These are phyloP conservation scores for Caenorhabditis japonica DNA, from an alignment of 2,888 invertebrate species.

Conservation along the genomic window DNA sequence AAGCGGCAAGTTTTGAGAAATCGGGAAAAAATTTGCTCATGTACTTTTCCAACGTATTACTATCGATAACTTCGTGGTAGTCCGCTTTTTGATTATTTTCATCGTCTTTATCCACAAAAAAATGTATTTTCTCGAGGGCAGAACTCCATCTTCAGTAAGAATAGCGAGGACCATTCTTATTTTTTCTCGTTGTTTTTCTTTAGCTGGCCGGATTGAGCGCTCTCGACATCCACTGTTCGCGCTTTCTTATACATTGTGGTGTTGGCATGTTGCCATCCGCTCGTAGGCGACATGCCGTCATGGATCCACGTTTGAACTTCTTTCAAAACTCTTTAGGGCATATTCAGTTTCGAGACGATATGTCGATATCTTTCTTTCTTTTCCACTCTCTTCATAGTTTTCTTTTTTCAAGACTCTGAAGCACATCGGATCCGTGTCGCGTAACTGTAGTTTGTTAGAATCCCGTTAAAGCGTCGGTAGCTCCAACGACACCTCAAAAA, in stretches of 20 bases:
- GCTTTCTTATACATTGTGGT: not conserved
- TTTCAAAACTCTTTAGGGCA: not conserved
- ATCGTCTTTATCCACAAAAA: not conserved
- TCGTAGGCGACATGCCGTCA: not conserved
- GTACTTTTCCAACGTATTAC: not conserved
- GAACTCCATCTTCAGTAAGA: not conserved
- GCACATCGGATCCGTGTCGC: too few relatives aligned
- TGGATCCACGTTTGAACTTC: conserved; percentile 1
- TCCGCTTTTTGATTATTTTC: not conserved
- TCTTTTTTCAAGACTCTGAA: too few relatives aligned
- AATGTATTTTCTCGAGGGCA: not conserved
- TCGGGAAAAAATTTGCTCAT: not conserved
- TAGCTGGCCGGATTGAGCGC: not conserved
- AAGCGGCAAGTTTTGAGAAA: not conserved
- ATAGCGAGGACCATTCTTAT: not conserved
- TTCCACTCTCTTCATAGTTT: too few relatives aligned
- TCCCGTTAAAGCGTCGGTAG: too few relatives aligned
- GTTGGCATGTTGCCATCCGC: not conserved
- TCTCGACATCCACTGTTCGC: not conserved
- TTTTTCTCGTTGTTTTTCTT: not conserved
- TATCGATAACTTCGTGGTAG: conserved; percentile 3
- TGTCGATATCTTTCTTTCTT: too few relatives aligned
- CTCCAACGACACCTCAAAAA: too few relatives aligned
- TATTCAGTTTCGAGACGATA: too few relatives aligned
- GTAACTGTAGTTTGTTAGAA: too few relatives aligned